These are phyloP conservation scores for Agrilus planipennis DNA, from an alignment of 1,140 invertebrate species.

Conservation along the genomic window DNA sequence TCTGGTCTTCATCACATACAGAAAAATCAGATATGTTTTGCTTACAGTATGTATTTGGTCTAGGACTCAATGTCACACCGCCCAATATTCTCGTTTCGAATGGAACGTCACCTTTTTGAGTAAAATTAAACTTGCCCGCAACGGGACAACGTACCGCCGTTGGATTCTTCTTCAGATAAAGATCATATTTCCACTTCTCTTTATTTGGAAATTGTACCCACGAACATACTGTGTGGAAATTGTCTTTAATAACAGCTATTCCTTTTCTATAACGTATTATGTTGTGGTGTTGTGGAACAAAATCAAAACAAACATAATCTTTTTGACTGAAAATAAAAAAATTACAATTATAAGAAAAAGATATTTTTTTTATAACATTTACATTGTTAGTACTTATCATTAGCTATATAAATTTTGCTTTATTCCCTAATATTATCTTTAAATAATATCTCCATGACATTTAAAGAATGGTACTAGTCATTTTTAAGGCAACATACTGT, in stretches of 20 bases:
- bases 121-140: conserved; percentile 91
- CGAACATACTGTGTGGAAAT: conserved; percentile 85
- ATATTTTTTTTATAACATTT: no score
- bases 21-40: conserved; percentile 91
- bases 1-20: conserved; percentile 86
- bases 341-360: conserved; percentile 3
- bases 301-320: conserved; percentile 95
- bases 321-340: conserved; percentile 65
- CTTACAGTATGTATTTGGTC: conserved; percentile 87
- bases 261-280: conserved; percentile 86
- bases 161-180: conserved; percentile 81
- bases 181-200: conserved; percentile 77
- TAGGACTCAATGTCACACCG: conserved; percentile 84
- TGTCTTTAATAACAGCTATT: conserved; percentile 75
- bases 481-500: no score
- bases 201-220: conserved; percentile 85
- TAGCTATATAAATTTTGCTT: no score
- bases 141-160: conserved; percentile 88
- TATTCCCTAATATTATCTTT: no score
- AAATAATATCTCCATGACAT: no score
- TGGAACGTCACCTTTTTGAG: conserved; percentile 72
- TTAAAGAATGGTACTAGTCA: no score
- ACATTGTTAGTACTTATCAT: no score
- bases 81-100: conserved; percentile 89
- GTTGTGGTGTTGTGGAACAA: conserved; percentile 90